Evolutionary conservation across 2,888 invertebrate species (phyloP).

Genomic region (Heterodera filipjevi): DNA sequence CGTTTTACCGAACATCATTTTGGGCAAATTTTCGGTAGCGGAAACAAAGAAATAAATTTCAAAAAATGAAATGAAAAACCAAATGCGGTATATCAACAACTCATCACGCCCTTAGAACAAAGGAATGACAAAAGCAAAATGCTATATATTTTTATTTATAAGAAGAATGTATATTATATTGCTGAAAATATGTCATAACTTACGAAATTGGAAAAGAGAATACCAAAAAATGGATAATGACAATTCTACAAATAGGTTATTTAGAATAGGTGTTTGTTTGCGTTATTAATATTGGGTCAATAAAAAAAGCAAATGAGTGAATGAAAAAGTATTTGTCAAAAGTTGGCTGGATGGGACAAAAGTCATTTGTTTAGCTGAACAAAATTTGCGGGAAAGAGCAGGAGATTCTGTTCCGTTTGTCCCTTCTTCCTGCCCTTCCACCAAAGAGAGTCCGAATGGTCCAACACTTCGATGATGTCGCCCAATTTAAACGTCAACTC

Average conservation of each 20-base stretch:
- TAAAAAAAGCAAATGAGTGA: conserved; percentile 27
- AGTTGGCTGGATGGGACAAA: conserved; percentile 17
- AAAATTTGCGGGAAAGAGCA: conserved; percentile 64
- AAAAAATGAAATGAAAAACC: no score
- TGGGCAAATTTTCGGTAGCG: no score
- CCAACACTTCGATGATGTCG: conserved; percentile 47
- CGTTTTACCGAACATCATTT: no score
- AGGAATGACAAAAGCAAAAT: no score
- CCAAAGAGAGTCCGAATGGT: conserved; percentile 57
- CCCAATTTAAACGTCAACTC: conserved; percentile 58
- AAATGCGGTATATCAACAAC: no score
- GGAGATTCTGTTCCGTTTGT: conserved; percentile 36
- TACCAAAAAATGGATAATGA: not conserved
- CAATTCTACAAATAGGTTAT: not conserved
- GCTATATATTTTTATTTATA: no score
- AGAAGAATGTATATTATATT: not conserved
- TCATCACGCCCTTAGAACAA: no score
- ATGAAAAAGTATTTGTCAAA: conserved; percentile 23
- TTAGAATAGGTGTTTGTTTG: not conserved
- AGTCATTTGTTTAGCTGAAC: conserved; percentile 48
- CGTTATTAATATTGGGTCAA: conserved; percentile 19
- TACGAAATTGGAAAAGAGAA: not conserved
- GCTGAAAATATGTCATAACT: conserved; percentile 1
- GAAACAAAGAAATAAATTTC: no score
- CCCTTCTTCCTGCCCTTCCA: conserved; percentile 54